These are phyloP conservation scores for Aleadryas rufinucha DNA, from an alignment of 2,113 vertebrate genomes.

Conservation along the genomic window DNA sequence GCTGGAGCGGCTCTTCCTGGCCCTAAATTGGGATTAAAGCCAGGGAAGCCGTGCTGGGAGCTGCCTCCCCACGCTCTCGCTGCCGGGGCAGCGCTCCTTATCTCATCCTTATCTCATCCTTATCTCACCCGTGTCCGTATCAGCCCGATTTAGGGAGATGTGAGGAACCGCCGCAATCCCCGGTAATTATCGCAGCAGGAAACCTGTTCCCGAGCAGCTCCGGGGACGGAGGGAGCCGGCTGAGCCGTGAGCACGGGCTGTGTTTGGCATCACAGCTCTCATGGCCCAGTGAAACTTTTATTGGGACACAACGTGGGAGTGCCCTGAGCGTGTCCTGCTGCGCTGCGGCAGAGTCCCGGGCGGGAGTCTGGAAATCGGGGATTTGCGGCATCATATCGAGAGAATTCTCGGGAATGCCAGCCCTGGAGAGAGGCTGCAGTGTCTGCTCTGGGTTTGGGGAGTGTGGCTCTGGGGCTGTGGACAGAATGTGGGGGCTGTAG, in stretches of 20 bases:
- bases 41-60: background rate
- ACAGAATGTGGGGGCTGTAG: background rate
- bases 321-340: fast-evolving
- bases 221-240: fast-evolving
- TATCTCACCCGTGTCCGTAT: fast-evolving
- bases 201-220: background rate
- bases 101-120: too few species aligned
- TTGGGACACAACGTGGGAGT: fast-evolving
- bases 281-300: background rate
- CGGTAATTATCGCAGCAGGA: background rate
- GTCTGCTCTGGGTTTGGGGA: background rate
- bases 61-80: fast-evolving
- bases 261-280: background rate
- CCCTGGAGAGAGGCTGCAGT: background rate
- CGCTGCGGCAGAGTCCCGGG: fast-evolving
- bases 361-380: background rate
- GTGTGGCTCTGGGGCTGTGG: background rate
- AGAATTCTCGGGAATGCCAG: fast-evolving
- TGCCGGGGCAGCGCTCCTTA: background rate
- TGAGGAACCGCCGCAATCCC: background rate
- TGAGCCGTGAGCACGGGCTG: fast-evolving
- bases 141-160: background rate
- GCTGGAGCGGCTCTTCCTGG: fast-evolving
- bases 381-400: fast-evolving
- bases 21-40: background rate